A percentile compares a stretch with the other conserved stretches of the same genome.
These are phyloP conservation scores for Euborellia annulipes DNA, from an alignment of 1,140 invertebrate genomes.

Conservation along the genomic window DNA sequence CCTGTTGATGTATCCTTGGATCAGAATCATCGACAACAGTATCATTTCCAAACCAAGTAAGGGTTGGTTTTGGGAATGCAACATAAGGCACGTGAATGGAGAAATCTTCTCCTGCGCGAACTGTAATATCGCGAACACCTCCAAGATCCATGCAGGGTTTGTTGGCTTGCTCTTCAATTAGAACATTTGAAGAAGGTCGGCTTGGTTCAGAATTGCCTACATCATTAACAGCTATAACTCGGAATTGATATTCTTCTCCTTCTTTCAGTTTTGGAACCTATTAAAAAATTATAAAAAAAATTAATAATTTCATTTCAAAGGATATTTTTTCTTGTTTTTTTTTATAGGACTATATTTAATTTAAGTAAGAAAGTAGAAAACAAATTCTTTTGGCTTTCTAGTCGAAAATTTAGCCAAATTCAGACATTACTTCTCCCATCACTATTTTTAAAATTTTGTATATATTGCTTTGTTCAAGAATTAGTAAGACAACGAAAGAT, in stretches of 20 bases:
- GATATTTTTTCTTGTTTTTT: too few relatives aligned
- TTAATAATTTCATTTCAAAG: not conserved
- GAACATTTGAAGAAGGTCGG: conserved; percentile 66
- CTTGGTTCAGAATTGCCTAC: conserved; percentile 86
- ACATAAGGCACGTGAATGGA: conserved; percentile 88
- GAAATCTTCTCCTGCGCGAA: conserved; percentile 94
- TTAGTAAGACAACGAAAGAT: too few relatives aligned
- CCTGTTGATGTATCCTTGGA: conserved; percentile 59
- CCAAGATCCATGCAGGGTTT: conserved; percentile 89
- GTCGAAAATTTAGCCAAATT: too few relatives aligned
- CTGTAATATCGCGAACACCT: conserved; percentile 85
- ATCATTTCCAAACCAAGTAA: conserved; percentile 81
- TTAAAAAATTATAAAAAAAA: conserved; percentile 10
- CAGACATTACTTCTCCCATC: too few relatives aligned
- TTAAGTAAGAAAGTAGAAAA: too few relatives aligned
- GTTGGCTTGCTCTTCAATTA: conserved; percentile 88
- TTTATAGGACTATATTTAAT: too few relatives aligned
- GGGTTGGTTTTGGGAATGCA: conserved; percentile 87
- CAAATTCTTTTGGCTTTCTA: too few relatives aligned
- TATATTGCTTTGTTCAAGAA: too few relatives aligned
- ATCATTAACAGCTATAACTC: conserved; percentile 90
- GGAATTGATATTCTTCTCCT: conserved; percentile 89
- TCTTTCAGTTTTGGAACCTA: conserved; percentile 71
- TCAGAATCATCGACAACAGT: conserved; percentile 58
- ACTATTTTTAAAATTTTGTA: too few relatives aligned